Percentiles rank a stretch among this genome's conserved stretches.
phyloP scores from a whole-genome alignment of 1,140 invertebrate genomes.

The Ostrea edulis region DNA sequence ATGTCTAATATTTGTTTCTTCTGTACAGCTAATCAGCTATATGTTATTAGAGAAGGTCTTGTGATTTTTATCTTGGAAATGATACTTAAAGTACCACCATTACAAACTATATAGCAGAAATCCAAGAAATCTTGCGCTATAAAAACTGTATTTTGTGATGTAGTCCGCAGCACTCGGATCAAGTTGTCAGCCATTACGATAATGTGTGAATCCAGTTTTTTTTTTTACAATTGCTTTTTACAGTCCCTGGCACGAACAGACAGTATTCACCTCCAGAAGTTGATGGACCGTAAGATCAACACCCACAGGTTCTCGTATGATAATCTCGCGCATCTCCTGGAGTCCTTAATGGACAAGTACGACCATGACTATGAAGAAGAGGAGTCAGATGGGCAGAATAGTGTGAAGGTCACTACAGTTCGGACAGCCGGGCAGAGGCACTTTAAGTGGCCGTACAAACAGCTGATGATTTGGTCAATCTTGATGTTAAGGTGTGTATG shows the following conservation, averaged over 20 bases:
- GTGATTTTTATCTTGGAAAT: too few relatives aligned
- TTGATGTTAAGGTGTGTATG: constrained; percentile 68
- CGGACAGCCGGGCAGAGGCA: not conserved
- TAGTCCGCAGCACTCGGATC: too few relatives aligned
- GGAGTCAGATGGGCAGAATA: constrained; percentile 41
- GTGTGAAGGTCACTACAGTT: not conserved
- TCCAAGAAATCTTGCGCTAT: too few relatives aligned
- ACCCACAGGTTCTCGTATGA: constrained; percentile 46
- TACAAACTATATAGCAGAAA: too few relatives aligned
- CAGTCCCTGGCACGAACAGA: constrained; percentile 24
- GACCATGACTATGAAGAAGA: constrained; percentile 57
- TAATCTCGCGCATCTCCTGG: constrained; percentile 60
- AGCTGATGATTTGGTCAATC: constrained; percentile 74
- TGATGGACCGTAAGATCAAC: not conserved
- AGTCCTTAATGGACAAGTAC: constrained; percentile 69
- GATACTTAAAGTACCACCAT: too few relatives aligned
- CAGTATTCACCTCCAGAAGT: not conserved
- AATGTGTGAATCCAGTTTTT: too few relatives aligned
- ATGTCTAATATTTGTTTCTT: too few relatives aligned
- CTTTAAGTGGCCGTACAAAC: constrained; percentile 73
- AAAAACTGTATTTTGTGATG: too few relatives aligned
- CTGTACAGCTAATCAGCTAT: too few relatives aligned
- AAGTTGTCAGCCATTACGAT: too few relatives aligned
- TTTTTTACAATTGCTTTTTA: not conserved
- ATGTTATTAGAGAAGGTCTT: too few relatives aligned